phyloP scores from a whole-genome alignment of 2,888 invertebrate species.

The Notocelia uddmanniana region DNA sequence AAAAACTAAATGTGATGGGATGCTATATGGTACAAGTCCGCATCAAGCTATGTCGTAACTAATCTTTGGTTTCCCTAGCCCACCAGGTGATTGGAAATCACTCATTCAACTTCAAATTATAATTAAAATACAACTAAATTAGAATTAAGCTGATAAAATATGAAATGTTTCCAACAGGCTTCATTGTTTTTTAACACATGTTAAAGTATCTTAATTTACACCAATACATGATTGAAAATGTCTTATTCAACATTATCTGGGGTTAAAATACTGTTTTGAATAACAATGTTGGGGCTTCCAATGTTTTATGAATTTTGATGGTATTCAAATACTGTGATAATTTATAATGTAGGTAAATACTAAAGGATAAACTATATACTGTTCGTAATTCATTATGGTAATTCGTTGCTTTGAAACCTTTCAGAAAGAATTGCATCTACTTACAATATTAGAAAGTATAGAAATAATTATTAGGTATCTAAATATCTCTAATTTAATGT shows the following conservation, averaged over 20 bases:
- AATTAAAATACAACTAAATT: slow-evolving; percentile 48
- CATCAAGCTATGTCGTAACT: slow-evolving; percentile 68
- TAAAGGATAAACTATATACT: slow-evolving; percentile 53
- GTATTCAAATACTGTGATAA: slow-evolving; percentile 39
- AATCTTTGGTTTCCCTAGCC: slow-evolving; percentile 85
- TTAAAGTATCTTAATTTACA: slow-evolving; percentile 46
- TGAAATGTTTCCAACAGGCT: slow-evolving; percentile 69
- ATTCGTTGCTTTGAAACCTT: slow-evolving; percentile 85
- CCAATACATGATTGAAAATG: not conserved
- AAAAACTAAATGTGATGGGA: slow-evolving; percentile 66
- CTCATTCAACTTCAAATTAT: slow-evolving; percentile 50
- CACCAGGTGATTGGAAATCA: slow-evolving; percentile 73
- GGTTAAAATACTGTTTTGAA: slow-evolving; percentile 37
- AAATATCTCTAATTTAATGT: slow-evolving; percentile 58
- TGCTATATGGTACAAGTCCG: slow-evolving; percentile 78
- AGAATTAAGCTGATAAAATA: slow-evolving; percentile 69
- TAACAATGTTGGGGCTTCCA: slow-evolving; percentile 32
- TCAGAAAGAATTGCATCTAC: slow-evolving; percentile 72
- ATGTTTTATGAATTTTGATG: slow-evolving; percentile 36
- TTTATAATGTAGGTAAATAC: slow-evolving; percentile 45
- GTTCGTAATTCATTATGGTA: slow-evolving; percentile 67
- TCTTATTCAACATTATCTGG: not conserved
- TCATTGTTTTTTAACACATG: slow-evolving; percentile 54
- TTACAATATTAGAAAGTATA: slow-evolving; percentile 71
- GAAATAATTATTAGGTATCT: slow-evolving; percentile 69